Evolutionary conservation across 2,797 vertebrate species (phyloP), one percentile per base, ranked within the genome.

Genomic region (Enteromius argenteus): DNA sequence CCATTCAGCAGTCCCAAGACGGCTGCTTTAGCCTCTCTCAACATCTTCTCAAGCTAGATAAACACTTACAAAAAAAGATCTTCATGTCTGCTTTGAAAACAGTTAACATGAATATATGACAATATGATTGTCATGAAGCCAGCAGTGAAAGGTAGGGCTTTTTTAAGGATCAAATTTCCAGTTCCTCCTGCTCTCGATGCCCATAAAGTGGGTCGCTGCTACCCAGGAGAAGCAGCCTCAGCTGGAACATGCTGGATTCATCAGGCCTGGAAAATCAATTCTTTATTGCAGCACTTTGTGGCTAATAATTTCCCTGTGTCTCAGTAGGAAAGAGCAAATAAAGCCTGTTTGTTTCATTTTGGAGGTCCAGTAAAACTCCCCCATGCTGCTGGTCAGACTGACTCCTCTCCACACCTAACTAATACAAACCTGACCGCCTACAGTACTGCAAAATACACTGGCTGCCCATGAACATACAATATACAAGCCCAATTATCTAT

Each of bases 171-270:
- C 89, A 89, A 91, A 91, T 92, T 92, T 93, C 90, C 89, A 89
- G 83, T 82, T 86, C 66, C 62, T 86, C 85, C 86, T 82, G 27
- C 89, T 89, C 85, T 88, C 85, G 69, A 68, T 86, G 85, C 79
- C 84, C 84, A 82, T 84, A 89, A 88, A 91, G 85, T 84, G 83
- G 82, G 76, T 79, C 46, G 76, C 58, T 71, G 58, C 84, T 87
- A 90, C 90, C 90, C 87, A 91, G 87, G 86, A 90, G 88, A 86
- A 88, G 87, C 87, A 88, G 93, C 81, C 91, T 91, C 91, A 93
- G 91, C 92, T 92, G 90, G 90, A 91, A 90, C 92, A 91, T 89
- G 83, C 91, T 91, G 90, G 84, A 94, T 92, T 92, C 91, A 94
- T 95, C 92, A 93, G 60, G 39, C 5, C 89, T 91, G 89, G 88